Conservation (phyloP, 2,113 vertebrate species). For the Hypomesus transpacificus region DNA sequence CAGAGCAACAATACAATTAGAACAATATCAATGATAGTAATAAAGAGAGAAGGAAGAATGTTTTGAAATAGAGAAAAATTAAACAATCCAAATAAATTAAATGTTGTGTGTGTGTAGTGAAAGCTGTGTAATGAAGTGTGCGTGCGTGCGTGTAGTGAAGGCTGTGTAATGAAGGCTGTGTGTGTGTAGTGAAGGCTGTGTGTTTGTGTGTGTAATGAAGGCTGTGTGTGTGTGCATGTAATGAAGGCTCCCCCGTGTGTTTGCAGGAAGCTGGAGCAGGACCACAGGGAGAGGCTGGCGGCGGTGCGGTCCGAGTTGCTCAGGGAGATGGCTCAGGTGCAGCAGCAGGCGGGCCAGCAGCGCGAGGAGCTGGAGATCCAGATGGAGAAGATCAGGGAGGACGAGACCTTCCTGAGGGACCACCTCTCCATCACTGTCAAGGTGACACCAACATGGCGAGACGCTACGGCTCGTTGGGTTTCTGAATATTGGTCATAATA, state of each 20-base stretch:
- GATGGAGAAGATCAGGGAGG: constrained; percentile 79
- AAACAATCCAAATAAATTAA: no score
- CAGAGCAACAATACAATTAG: no score
- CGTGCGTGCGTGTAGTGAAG: not conserved
- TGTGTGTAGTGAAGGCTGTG: not conserved
- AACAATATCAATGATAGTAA: no score
- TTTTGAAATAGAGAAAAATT: not conserved
- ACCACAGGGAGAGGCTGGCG: constrained; percentile 80
- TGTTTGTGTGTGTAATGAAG: not conserved
- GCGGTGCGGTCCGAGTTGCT: constrained; percentile 76
- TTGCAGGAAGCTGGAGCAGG: constrained; percentile 87
- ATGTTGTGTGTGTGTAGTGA: not conserved
- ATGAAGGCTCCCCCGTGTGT: not conserved
- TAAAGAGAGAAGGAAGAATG: not conserved
- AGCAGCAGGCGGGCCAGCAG: constrained; percentile 83
- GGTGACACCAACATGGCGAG: constrained; percentile 64
- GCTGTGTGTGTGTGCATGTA: not conserved
- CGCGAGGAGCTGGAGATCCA: constrained; percentile 81
- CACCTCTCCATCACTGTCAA: constrained; percentile 84
- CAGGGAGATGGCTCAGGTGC: constrained; percentile 83
- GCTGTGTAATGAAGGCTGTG: not conserved
- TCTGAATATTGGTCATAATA: no score
- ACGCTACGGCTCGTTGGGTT: no score
- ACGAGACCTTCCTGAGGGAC: constrained; percentile 83
- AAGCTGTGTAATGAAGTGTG: not conserved